Percentiles rank a stretch among this genome's conserved stretches.
Conservation (phyloP, 2,888 invertebrate species). For the Gymnoscelis rufifasciata region DNA sequence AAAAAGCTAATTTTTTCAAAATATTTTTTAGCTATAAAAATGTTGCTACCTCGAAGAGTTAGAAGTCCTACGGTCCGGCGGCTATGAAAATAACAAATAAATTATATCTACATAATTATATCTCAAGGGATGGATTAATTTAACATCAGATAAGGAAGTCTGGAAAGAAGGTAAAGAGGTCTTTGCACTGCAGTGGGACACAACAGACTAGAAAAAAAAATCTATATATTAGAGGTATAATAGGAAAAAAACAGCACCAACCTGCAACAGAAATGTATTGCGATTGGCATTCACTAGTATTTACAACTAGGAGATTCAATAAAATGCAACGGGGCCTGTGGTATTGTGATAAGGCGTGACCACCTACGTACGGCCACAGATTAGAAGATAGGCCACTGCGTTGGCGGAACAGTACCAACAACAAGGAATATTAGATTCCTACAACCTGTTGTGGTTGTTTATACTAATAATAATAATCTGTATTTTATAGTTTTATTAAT, state of each 20-base stretch:
- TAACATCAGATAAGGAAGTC: too few relatives aligned
- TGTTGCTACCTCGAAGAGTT: too few relatives aligned
- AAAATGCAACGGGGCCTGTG: constrained; percentile 53
- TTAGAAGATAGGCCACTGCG: constrained; percentile 32
- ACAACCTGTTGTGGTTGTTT: neutral
- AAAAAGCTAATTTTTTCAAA: too few relatives aligned
- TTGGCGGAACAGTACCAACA: constrained; percentile 51
- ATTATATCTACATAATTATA: neutral
- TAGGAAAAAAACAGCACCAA: constrained; percentile 12
- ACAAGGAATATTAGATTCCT: constrained; percentile 31
- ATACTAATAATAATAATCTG: neutral
- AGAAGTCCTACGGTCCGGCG: too few relatives aligned
- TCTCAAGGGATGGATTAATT: too few relatives aligned
- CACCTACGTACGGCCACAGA: constrained; percentile 54
- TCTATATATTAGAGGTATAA: too few relatives aligned
- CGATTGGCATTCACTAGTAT: constrained; percentile 37
- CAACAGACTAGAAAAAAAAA: too few relatives aligned
- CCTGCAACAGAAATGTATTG: constrained; percentile 6
- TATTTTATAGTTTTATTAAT: too few relatives aligned
- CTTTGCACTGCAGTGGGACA: too few relatives aligned
- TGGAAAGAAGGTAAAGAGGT: too few relatives aligned
- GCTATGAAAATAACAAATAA: too few relatives aligned
- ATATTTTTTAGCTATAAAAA: too few relatives aligned
- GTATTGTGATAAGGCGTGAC: constrained; percentile 66
- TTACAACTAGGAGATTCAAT: constrained; percentile 59